These are phyloP conservation scores for Danaus melanippus DNA, from an alignment of 1,140 invertebrate species.

Conservation along the genomic window DNA sequence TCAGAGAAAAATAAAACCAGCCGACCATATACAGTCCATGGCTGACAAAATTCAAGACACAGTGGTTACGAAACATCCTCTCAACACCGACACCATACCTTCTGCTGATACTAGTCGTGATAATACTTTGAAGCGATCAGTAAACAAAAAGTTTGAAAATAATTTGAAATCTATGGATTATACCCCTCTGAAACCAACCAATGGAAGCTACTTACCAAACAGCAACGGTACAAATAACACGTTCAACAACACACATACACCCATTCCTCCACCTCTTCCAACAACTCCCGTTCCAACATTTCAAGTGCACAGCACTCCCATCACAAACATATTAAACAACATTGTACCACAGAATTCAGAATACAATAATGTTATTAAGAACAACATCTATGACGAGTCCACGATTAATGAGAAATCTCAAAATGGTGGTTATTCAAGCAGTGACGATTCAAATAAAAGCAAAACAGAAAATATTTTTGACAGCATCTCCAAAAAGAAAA, in stretches of 20 bases:
- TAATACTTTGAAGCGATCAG: conserved; percentile 39
- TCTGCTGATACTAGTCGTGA: conserved; percentile 48
- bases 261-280: conserved; percentile 53
- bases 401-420: conserved; percentile 22
- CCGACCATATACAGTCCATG: conserved; percentile 67
- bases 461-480: conserved; percentile 36
- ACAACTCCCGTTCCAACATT: conserved; percentile 52
- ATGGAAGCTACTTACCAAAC: conserved; percentile 3
- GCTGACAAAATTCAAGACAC: conserved; percentile 70
- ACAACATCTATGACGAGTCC: conserved; percentile 5
- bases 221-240: conserved; percentile 16
- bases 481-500: conserved; percentile 39
- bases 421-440: conserved; percentile 33
- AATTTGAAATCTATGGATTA: conserved; percentile 16
- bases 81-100: conserved; percentile 47
- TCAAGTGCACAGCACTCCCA: conserved; percentile 41
- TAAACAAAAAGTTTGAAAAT: conserved; percentile 31
- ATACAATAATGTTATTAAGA: conserved; percentile 26
- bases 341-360: conserved; percentile 33
- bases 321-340: conserved; percentile 30
- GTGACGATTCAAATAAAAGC: conserved; percentile 39
- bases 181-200: conserved; percentile 10
- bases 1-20: conserved; percentile 69
- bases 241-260: conserved; percentile 24
- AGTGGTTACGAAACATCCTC: conserved; percentile 66